Percentiles rank a stretch among this genome's conserved stretches.
phyloP scores from a whole-genome alignment of 2,888 invertebrate genomes.

The Podotricha telesiphe region DNA sequence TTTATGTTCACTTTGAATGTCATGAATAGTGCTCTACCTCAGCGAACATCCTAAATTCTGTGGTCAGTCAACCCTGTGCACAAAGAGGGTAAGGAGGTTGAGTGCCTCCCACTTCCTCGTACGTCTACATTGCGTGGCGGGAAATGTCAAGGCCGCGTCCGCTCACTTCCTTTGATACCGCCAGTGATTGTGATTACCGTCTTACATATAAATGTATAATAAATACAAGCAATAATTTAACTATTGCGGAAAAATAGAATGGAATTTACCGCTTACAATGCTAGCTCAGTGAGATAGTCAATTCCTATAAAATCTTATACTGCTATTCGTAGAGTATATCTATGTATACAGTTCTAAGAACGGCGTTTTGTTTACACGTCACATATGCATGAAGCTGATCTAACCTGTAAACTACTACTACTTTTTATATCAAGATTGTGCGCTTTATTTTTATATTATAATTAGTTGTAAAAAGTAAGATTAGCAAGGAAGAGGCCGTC shows the following conservation, averaged over 20 bases:
- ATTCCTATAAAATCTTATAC: constrained; percentile 28
- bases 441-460: constrained; percentile 8
- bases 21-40: constrained; percentile 4
- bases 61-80: constrained; percentile 21
- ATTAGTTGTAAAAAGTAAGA: no score
- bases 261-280: constrained; percentile 41
- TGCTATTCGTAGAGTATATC: constrained; percentile 1
- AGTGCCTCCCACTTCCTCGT: constrained; percentile 66
- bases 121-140: constrained; percentile 57
- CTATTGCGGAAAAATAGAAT: constrained; percentile 46
- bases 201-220: constrained; percentile 42
- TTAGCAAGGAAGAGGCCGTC: no score
- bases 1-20: background rate
- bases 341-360: constrained; percentile 17
- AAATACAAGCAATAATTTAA: constrained; percentile 46
- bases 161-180: constrained; percentile 73
- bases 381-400: background rate
- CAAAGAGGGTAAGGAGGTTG: constrained; percentile 43
- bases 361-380: constrained; percentile 12
- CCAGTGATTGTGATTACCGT: constrained; percentile 51
- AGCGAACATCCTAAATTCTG: constrained; percentile 6
- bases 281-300: constrained; percentile 20
- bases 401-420: background rate
- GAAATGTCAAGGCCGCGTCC: constrained; percentile 79
- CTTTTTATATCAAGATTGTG: background rate